Evolutionary conservation across 2,888 invertebrate species (phyloP), one percentile per base, ranked within the genome.

Genomic region (Pocota personata): DNA sequence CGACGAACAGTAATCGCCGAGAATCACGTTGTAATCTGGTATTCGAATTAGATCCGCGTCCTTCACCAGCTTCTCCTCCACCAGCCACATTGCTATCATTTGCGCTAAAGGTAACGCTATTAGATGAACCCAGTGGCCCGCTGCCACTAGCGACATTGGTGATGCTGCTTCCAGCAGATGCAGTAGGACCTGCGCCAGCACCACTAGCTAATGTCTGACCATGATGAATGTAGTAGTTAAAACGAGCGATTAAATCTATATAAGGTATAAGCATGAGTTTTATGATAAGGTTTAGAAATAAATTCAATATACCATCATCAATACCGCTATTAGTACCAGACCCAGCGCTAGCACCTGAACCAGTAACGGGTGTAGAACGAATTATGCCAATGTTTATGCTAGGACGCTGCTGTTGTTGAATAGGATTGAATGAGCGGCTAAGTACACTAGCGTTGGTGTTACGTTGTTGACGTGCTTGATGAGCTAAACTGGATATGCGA

Each of bases 331-430:
- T 87, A 8, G 21, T 82, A n/a, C 52, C 30, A 6, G 67, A n/a
- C 12, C 12, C 37, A 16, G 52, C 57, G 40, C 48, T 30, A 19
- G 46, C 10, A 19, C 76, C 55, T 21, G 46, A 19, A 10, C 69
- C 72, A 40, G 62, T 10, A 6, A 66, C 52, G 10, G 84, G 64
- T 24, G 88, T 80, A 37, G 94, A 95, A 86, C 94, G 94, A 87
- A 95, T 94, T 94, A 95, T 95, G 3, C 95, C 92, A 73, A 95
- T 94, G 89, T 95, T 95, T 87, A 95, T 94, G 12, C 91, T 91
- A 77, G 95, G 95, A 69, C 94, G 93, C 88, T 95, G 94, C 46
- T 93, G 91, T 52, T 93, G 93, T 14, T 93, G 93, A 73, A 89
- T 88, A 12, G 83, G 79, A 30, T 82, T 83, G 12, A 87, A 87